Base-by-base conservation (phyloP, 2,113 vertebrate genomes). In the Spermophilus dauricus region DNA sequence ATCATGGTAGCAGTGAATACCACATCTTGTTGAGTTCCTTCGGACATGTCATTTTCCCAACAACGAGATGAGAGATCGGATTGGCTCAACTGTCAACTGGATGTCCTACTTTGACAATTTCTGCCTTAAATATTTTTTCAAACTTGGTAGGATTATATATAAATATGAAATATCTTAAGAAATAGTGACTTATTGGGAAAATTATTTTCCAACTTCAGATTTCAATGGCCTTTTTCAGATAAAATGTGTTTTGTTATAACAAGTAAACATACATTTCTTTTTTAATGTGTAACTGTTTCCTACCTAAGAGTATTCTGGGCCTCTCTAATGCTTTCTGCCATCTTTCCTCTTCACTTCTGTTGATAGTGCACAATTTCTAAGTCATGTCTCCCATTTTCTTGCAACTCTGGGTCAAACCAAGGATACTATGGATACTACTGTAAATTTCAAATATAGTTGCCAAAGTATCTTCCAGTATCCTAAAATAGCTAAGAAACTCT, bases 401-500 rank as follows among this genome's bases (percentile, higher is more conserved):
- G 20, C 8, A 91, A 42, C 3, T 22, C 77, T 89, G 48, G 20
- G 83, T n/a, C 86, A 78, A 81, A 53, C 34, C 53, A 69, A 89
- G 39, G 39, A 80, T 85, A 63, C 63, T 92, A 72, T 8, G 34
- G 39, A 80, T 85, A 67, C 63, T 92, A 72, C 34, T 24, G 67
- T 26, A 39, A 65, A 80, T 92, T 73, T 89, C 85, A 95, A 75
- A 70, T 56, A 81, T 8, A 90, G 48, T 96, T 97, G 87, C 34
- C 8, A 88, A 69, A 95, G n/a, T 78, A 53, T 92, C 61, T 88
- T 80, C 94, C 39, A 18, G 32, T 30, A 82, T 76, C 51, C 76
- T 85, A 87, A 96, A 91, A 90, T 94, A 92, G 22, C 42, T 78
- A 81, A 90, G 51, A 37, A 90, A 77, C 39, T 97, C 81, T 97